A percentile compares a stretch with the other conserved stretches of the same genome.
Evolutionary conservation across 1,140 invertebrate species (phyloP).

Genomic region (Drosophila quadrilineata): DNA sequence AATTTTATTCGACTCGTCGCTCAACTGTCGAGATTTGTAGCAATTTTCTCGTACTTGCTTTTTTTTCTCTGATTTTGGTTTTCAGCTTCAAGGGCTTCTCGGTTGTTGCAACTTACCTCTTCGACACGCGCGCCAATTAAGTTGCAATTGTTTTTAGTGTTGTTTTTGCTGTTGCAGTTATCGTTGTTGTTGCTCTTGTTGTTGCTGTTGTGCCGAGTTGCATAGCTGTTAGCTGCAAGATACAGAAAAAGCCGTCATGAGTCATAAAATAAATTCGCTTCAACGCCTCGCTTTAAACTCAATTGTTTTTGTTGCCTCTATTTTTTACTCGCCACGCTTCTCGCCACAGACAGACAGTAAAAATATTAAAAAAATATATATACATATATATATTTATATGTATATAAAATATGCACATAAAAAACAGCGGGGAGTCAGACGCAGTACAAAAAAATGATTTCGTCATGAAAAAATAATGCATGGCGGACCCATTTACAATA

Average conservation of each 20-base stretch:
- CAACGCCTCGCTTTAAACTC: conserved; percentile 39
- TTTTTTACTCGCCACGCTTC: conserved; percentile 1
- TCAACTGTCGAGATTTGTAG: conserved; percentile 1
- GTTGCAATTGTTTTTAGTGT: conserved; percentile 32
- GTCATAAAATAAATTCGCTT: conserved; percentile 67
- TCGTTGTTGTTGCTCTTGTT: conserved; percentile 32
- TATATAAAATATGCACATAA: conserved; percentile 33
- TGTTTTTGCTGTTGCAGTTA: conserved; percentile 18
- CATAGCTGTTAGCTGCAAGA: conserved; percentile 31
- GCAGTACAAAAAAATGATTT: background rate
- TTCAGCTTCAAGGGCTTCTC: conserved; percentile 9
- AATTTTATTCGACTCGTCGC: conserved; percentile 6
- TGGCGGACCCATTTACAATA: conserved; percentile 37
- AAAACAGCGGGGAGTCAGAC: conserved; percentile 1
- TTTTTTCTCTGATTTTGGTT: too few species aligned
- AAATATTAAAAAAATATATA: conserved; percentile 18
- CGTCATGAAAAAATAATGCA: conserved; percentile 30
- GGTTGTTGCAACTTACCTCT: conserved; percentile 58
- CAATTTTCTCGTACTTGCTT: too few species aligned
- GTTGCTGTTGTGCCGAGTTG: conserved; percentile 21
- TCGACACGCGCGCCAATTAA: conserved; percentile 71
- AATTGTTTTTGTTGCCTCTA: conserved; percentile 18
- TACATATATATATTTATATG: too few species aligned
- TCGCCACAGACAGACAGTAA: conserved; percentile 18
- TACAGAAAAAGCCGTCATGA: conserved; percentile 36